Base-by-base conservation (phyloP, 2,888 invertebrate species). In the Lasius fuliginosus region DNA sequence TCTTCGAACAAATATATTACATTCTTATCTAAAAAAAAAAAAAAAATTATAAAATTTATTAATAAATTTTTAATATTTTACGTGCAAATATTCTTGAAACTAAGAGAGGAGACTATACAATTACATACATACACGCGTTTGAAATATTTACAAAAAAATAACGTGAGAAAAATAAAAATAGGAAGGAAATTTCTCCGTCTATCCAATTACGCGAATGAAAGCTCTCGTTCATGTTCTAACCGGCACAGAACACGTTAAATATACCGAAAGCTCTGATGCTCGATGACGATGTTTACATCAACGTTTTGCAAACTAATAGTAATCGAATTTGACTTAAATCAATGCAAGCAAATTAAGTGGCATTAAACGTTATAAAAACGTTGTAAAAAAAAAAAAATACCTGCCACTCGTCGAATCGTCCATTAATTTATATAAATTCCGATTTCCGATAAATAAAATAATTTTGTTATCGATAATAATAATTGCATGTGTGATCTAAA, bases 241-340 rank as follows among this genome's bases (percentile, higher is more conserved):
- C 27, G 23, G 56, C 68, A 42, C 58, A 36, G 11, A 71, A 42
- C 58, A 62, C 60, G 73, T 81, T 73, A 60, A 81, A 23, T 23
- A 15, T n/a, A 49, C 18, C 18, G 73, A n/a, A n/a, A 62, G 49
- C 71, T 36, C 12, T 23, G 12, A 79, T 18, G 23, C 23, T 23
- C 23, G 23, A 23, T 23, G 23, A 23, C 23, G 49, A 23, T 73
- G 79, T 81, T 81, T 73, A 49, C 42, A 56, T 58, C 42, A 69
- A 60, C n/a, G 60, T 36, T 46, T 18, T 33, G 36, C 73, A 73
- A 73, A n/a, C 33, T 60, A 60, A 79, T 18, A 49, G 49, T 49
- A 71, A 62, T n/a, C 18, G 49, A 27, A 46, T 62, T 36, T 49
- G 4, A 62, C 9, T 62, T 23, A 23, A 18, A 46, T 30, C n/a